A percentile compares a stretch with the other conserved stretches of the same genome.
Conservation (phyloP, 2,888 invertebrate genomes). For the Oasisia sp. region DNA sequence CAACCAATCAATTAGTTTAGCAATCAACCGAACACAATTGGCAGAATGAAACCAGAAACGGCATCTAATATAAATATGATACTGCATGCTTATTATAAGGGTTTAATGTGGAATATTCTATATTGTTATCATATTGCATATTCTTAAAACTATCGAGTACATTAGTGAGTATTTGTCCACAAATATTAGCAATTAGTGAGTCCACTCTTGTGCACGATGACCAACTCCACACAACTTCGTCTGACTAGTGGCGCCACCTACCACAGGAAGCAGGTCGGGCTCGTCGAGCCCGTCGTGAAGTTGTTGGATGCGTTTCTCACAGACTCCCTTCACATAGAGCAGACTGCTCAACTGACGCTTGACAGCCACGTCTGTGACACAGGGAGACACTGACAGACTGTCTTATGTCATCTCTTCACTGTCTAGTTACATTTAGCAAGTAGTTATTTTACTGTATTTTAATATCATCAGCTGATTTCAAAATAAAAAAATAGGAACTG, state of each 20-base stretch:
- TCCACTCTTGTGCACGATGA: not conserved
- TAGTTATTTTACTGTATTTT: too few relatives aligned
- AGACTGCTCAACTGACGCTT: constrained; percentile 89
- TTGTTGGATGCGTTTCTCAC: constrained; percentile 74
- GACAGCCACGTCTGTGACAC: constrained; percentile 74
- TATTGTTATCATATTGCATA: not conserved
- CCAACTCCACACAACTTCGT: not conserved
- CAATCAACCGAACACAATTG: too few relatives aligned
- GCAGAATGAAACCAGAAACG: not conserved
- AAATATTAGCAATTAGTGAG: not conserved
- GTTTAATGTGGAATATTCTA: not conserved
- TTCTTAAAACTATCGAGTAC: not conserved
- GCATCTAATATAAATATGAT: not conserved
- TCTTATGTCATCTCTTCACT: not conserved
- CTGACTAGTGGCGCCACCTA: constrained; percentile 37
- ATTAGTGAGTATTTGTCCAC: not conserved
- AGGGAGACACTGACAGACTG: constrained; percentile 35
- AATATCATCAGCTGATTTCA: too few relatives aligned
- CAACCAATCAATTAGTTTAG: too few relatives aligned
- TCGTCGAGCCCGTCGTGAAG: constrained; percentile 68
- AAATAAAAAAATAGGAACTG: too few relatives aligned
- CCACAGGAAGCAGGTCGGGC: constrained; percentile 42
- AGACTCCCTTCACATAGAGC: constrained; percentile 80
- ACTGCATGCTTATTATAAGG: not conserved
- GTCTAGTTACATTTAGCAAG: not conserved